phyloP scores from a whole-genome alignment of 2,888 invertebrate genomes.

The Nomada ferruginata region DNA sequence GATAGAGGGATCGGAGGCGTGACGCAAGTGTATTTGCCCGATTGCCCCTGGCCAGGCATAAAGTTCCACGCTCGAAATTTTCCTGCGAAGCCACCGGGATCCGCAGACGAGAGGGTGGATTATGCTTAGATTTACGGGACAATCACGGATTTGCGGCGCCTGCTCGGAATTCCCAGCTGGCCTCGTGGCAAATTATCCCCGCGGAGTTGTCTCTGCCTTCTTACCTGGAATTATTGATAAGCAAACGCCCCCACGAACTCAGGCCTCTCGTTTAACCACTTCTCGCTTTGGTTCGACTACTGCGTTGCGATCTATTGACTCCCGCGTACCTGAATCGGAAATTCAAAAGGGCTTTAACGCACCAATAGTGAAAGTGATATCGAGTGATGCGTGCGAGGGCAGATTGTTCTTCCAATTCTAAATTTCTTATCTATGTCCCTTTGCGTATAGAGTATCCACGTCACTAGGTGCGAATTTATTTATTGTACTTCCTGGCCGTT shows the following conservation, averaged over 20 bases:
- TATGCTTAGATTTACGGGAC: constrained; percentile 57
- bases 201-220: constrained; percentile 3
- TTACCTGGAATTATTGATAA: constrained; percentile 42
- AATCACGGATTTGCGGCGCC: constrained; percentile 55
- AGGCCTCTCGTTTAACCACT: constrained; percentile 9
- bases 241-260: constrained; percentile 18
- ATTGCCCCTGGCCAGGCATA: not conserved
- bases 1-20: not conserved
- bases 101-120: constrained; percentile 25
- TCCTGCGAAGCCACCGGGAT: not conserved
- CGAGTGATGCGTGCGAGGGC: too few relatives aligned
- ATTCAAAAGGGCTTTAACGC: too few relatives aligned
- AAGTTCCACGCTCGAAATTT: constrained; percentile 37
- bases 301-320: not conserved
- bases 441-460: too few relatives aligned
- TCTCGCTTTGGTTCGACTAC: not conserved
- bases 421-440: too few relatives aligned
- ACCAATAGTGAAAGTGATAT: too few relatives aligned
- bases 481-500: too few relatives aligned
- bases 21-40: constrained; percentile 12
- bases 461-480: too few relatives aligned
- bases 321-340: too few relatives aligned
- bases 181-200: constrained; percentile 47
- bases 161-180: constrained; percentile 38
- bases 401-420: too few relatives aligned